Evolutionary conservation across 2,797 vertebrate genomes (phyloP).

Genomic region (Fratercula arctica): DNA sequence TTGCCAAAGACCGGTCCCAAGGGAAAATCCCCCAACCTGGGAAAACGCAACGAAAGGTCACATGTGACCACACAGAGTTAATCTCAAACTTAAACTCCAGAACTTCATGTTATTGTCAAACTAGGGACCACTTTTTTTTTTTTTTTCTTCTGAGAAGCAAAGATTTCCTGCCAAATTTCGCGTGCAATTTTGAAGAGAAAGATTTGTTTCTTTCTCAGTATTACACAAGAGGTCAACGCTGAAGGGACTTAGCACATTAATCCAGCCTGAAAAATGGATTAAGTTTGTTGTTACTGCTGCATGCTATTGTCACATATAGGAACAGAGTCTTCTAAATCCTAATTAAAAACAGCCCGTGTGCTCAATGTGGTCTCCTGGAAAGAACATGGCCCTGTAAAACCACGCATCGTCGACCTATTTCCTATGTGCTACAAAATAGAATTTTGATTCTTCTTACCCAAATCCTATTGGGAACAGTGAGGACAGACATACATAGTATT

Average conservation of each 20-base stretch:
- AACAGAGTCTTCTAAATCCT: not conserved
- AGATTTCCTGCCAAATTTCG: not conserved
- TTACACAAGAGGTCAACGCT: not conserved
- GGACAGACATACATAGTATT: not conserved
- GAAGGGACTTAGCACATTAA: not conserved
- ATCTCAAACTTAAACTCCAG: not conserved
- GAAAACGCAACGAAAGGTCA: not conserved
- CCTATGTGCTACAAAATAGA: not conserved
- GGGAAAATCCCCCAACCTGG: not conserved
- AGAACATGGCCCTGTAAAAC: not conserved
- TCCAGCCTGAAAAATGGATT: not conserved
- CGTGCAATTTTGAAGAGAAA: not conserved
- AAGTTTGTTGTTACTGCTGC: not conserved
- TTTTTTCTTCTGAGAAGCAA: not conserved
- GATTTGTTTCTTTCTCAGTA: not conserved
- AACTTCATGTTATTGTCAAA: not conserved
- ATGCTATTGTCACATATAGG: not conserved
- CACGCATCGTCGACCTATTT: not conserved
- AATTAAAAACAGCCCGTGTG: not conserved
- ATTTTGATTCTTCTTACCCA: not conserved
- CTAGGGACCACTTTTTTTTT: not conserved
- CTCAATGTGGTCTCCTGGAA: not conserved
- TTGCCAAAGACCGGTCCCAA: not conserved
- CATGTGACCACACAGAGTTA: not conserved
- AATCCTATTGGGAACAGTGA: not conserved